A percentile compares a stretch with the other conserved stretches of the same genome.
phyloP scores from a whole-genome alignment of 2,888 invertebrate genomes.

The Cylloceria caligata region DNA sequence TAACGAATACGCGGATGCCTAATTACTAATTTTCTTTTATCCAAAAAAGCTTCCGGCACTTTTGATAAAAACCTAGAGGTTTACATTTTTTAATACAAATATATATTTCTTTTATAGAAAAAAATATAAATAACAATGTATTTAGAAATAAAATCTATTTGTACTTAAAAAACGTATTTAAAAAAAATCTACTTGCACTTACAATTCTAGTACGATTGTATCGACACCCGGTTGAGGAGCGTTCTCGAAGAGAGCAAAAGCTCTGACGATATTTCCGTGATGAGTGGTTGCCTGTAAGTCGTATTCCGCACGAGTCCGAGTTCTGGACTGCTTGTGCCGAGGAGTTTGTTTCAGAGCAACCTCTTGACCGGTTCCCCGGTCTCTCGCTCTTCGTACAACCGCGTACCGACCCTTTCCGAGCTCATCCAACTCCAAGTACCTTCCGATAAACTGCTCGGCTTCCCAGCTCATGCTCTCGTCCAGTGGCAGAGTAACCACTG shows the following conservation, averaged over 20 bases:
- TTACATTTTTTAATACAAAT: too few relatives aligned
- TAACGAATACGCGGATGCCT: too few relatives aligned
- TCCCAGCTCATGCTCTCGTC: constrained; percentile 89
- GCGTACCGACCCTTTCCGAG: constrained; percentile 91
- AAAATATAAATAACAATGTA: too few relatives aligned
- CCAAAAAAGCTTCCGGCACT: too few relatives aligned
- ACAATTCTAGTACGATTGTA: constrained; percentile 92
- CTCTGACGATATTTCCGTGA: constrained; percentile 90
- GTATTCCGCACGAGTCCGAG: constrained; percentile 90
- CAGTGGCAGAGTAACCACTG: constrained; percentile 87
- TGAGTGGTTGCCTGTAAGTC: constrained; percentile 89
- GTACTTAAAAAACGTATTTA: too few relatives aligned
- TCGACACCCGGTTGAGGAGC: constrained; percentile 89
- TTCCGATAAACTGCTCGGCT: constrained; percentile 88
- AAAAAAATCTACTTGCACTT: constrained; percentile 81
- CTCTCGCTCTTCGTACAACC: constrained; percentile 90
- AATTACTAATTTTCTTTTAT: too few relatives aligned
- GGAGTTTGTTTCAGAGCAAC: constrained; percentile 91
- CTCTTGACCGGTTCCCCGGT: constrained; percentile 91
- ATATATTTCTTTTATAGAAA: too few relatives aligned
- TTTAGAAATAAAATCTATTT: too few relatives aligned
- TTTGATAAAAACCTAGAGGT: too few relatives aligned
- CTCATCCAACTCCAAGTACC: constrained; percentile 89
- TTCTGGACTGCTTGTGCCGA: constrained; percentile 87
- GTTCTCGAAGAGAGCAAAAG: constrained; percentile 92